Evolutionary conservation across 1,140 invertebrate genomes (phyloP), one percentile per base, ranked within the genome.

Genomic region (Thereuonema tuberculata): DNA sequence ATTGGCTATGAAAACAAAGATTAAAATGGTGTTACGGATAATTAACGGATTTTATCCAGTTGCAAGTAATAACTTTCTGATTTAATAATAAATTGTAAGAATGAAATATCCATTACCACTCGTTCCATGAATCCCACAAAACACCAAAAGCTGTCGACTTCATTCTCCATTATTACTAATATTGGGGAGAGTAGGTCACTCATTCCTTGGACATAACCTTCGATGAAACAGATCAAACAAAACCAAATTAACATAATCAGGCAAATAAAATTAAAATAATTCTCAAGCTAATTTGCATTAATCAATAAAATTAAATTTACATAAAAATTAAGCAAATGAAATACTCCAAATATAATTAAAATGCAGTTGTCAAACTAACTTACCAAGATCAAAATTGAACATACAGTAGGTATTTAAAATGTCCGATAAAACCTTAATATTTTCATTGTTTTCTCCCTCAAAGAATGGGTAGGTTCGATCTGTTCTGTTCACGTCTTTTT

Each of bases 371-470:
- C n/a, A n/a, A n/a, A n/a, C 66, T 50, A 24, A 14, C 67, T 69
- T 65, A 67, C 93, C 94, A 61, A 99, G 76, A 77, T 99, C 95
- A 76, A 99, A 99, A 76, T 99, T 97, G 71, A 97, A 98, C 94
- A 99, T 98, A n/a, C 93, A 86, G 72, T 98, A 99, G 0, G 95
- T 98, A 89, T 98, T 95, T 1, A 99, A 77, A 68, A 99, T 91
- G 69, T 97, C 89, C 66, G 87, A 82, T 1, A 99, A 74, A 21
- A 87, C 78, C 58, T 81, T 75, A 28, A 98, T 75, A 75, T 98
- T 93, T 12, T 83, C 80, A 76, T 96, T 96, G 66, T 92, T 82
- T 62, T 96, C 90, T 1, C 92, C 93, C 26, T 85, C 81, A 74
- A 87, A 99, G 72, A 87, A 99, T 12, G 85, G 81, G 68, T 93